Percentiles rank a stretch among this genome's conserved stretches.
Evolutionary conservation across 2,113 vertebrate species (phyloP).

Genomic region (Nothocercus julius): DNA sequence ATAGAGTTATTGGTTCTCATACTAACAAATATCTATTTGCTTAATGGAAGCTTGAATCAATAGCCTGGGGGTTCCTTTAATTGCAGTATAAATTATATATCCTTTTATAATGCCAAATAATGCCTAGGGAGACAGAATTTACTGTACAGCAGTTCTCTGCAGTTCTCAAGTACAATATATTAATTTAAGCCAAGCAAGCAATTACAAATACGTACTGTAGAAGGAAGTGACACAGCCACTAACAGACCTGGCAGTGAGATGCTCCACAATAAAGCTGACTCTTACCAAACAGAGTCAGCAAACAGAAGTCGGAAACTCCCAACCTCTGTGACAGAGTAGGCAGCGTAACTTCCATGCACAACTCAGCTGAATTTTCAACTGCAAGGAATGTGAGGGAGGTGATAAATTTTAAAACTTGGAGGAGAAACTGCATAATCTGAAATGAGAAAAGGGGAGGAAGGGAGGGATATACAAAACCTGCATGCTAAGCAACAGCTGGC

Average conservation of each 20-base stretch:
- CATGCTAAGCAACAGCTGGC: neutral
- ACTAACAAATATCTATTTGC: too few species aligned
- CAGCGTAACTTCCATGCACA: neutral
- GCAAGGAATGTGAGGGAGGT: neutral
- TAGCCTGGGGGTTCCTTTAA: neutral
- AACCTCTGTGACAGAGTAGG: neutral
- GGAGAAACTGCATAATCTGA: neutral
- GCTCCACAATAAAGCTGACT: neutral
- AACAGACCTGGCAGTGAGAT: neutral
- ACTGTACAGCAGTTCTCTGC: neutral
- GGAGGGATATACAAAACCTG: neutral
- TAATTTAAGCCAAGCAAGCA: neutral
- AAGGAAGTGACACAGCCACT: neutral
- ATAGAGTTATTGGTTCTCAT: neutral
- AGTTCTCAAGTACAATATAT: neutral
- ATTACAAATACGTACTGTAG: neutral
- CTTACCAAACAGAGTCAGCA: neutral
- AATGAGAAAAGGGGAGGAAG: neutral
- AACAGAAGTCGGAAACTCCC: neutral
- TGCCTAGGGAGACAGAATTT: neutral
- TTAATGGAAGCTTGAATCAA: neutral
- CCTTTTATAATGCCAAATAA: neutral
- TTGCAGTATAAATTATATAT: neutral
- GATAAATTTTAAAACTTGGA: neutral
- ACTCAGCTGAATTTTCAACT: neutral